A percentile compares a stretch with the other conserved stretches of the same genome.
phyloP scores from a whole-genome alignment of 2,113 vertebrate species.

The Caloenas nicobarica region DNA sequence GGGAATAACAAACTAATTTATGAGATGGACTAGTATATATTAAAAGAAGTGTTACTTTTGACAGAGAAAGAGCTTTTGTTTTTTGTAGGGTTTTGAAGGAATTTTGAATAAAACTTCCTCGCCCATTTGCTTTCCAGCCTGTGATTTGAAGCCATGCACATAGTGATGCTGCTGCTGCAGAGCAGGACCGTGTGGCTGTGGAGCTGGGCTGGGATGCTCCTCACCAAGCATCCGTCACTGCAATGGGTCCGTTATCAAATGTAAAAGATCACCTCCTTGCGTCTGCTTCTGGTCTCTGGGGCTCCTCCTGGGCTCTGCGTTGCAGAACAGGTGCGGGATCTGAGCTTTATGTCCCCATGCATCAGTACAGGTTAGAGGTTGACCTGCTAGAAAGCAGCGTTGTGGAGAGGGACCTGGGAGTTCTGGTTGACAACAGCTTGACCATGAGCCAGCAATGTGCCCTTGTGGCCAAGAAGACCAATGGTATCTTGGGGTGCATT shows the following conservation, averaged over 20 bases:
- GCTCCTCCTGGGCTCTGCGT: background rate
- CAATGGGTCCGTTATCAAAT: background rate
- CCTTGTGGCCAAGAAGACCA: no score
- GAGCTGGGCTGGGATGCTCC: background rate
- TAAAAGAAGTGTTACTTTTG: slow-evolving; percentile 44
- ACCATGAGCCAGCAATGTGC: no score
- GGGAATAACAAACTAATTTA: slow-evolving; percentile 20
- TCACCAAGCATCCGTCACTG: background rate
- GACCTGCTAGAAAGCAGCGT: no score
- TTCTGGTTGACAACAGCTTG: no score
- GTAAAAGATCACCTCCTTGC: slow-evolving; percentile 39
- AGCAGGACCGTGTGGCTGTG: slow-evolving; percentile 1
- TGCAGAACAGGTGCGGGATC: background rate
- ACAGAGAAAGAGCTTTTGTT: slow-evolving; percentile 30
- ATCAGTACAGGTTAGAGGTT: no score
- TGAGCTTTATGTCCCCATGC: background rate
- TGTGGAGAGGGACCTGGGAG: no score
- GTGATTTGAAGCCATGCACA: background rate
- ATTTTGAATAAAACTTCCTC: slow-evolving; percentile 48
- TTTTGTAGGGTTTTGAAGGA: slow-evolving; percentile 35
- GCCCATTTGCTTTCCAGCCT: background rate
- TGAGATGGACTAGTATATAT: slow-evolving; percentile 5
- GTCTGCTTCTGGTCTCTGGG: slow-evolving; percentile 44
- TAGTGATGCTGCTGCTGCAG: background rate
- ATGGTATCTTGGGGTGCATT: no score